A percentile compares a stretch with the other conserved stretches of the same genome.
Conservation (phyloP, 2,113 vertebrate species). For the Perccottus glenii region DNA sequence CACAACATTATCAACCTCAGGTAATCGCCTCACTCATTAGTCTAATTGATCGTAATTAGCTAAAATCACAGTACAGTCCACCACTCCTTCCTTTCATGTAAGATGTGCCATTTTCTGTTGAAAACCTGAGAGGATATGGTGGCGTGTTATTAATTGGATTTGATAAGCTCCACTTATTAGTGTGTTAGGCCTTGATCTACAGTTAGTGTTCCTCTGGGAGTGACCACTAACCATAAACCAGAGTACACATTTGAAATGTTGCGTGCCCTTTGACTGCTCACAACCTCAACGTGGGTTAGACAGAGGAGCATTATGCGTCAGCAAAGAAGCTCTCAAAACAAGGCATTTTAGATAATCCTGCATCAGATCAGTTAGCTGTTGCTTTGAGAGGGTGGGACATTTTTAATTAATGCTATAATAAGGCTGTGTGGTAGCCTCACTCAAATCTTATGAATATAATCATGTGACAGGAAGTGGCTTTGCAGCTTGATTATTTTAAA, state of each 20-base stretch:
- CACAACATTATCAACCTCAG: conserved; percentile 25
- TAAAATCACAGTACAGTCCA: conserved; percentile 31
- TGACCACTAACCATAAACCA: conserved; percentile 26
- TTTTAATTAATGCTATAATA: conserved; percentile 58
- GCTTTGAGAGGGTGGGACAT: conserved; percentile 8
- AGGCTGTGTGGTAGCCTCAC: conserved; percentile 32
- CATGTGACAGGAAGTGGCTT: conserved; percentile 38
- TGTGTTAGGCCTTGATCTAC: conserved; percentile 54
- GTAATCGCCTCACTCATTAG: conserved; percentile 26
- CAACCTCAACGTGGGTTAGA: too few relatives aligned
- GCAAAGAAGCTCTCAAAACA: neutral
- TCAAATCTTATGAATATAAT: conserved; percentile 39
- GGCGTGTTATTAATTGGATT: conserved; percentile 58
- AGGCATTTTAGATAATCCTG: conserved; percentile 12
- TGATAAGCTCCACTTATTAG: conserved; percentile 58
- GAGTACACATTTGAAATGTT: neutral
- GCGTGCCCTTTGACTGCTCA: conserved; percentile 27
- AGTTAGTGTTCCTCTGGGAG: conserved; percentile 41
- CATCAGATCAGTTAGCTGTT: conserved; percentile 3
- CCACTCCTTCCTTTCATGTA: conserved; percentile 29
- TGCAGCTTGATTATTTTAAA: conserved; percentile 15
- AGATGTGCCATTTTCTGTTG: conserved; percentile 17
- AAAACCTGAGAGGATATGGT: conserved; percentile 24
- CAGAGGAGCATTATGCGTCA: conserved; percentile 32
- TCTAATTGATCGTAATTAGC: conserved; percentile 43